Conservation (phyloP, 2,888 invertebrate genomes). For the Acanthoscelides obtectus region DNA sequence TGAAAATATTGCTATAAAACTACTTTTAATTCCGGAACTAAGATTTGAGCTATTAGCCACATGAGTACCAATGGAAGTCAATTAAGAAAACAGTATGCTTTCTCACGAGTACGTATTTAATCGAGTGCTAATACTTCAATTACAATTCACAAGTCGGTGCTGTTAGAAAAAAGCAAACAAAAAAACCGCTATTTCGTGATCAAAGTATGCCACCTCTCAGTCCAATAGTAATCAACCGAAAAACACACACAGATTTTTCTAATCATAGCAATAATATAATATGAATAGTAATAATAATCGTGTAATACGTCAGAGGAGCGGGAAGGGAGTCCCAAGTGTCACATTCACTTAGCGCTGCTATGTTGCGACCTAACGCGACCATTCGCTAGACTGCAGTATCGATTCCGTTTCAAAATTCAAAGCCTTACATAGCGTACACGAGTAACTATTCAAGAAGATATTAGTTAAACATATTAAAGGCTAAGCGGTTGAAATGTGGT, state of each 20-base stretch:
- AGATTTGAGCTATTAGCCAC: no score
- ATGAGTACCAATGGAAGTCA: no score
- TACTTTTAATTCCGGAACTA: no score
- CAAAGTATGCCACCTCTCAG: slow-evolving; percentile 14
- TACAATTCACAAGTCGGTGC: no score
- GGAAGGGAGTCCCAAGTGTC: slow-evolving; percentile 40
- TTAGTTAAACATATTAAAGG: background rate
- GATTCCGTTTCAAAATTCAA: background rate
- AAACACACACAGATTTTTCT: slow-evolving; percentile 45
- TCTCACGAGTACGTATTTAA: no score
- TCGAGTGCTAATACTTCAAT: no score
- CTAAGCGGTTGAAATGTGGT: background rate
- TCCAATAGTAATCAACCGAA: slow-evolving; percentile 40
- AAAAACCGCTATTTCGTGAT: background rate
- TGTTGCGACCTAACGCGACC: slow-evolving; percentile 21
- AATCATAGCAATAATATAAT: slow-evolving; percentile 44
- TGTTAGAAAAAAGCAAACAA: no score
- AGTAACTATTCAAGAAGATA: background rate
- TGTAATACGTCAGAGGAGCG: slow-evolving; percentile 48
- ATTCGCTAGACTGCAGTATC: background rate
- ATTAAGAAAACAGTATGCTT: no score
- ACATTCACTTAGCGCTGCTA: slow-evolving; percentile 49
- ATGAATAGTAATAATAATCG: slow-evolving; percentile 53
- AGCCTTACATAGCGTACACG: background rate
- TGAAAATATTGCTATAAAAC: no score